Percentiles rank a stretch among this genome's conserved stretches.
Evolutionary conservation across 2,113 vertebrate species (phyloP).

Genomic region (Atrichornis clamosus): DNA sequence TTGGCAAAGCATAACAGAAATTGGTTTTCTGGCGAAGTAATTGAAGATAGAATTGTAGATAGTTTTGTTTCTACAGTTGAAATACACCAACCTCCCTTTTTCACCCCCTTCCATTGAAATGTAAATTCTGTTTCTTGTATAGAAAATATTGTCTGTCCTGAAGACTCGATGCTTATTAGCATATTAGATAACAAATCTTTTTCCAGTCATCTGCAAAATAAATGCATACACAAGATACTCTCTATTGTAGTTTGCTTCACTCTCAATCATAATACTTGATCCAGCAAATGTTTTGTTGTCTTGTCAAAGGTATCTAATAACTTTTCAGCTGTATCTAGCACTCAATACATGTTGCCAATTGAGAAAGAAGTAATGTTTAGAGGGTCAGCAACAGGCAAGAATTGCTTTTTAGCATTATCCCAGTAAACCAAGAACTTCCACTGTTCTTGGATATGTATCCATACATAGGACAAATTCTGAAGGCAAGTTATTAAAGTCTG

Average conservation of each 20-base stretch:
- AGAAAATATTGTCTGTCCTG: background rate
- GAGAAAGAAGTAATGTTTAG: background rate
- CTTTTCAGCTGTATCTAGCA: background rate
- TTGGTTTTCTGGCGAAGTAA: background rate
- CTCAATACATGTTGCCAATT: background rate
- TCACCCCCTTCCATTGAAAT: background rate
- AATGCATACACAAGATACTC: background rate
- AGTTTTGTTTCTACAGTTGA: background rate
- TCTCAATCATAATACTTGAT: background rate
- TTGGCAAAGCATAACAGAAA: background rate
- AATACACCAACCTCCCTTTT: background rate
- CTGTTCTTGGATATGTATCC: background rate
- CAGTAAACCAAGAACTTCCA: background rate
- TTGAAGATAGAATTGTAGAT: background rate
- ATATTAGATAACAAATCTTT: background rate
- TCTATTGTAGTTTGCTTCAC: background rate
- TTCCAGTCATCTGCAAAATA: background rate
- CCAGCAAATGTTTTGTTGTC: background rate
- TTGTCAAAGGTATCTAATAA: background rate
- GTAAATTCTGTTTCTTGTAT: background rate
- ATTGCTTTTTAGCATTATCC: background rate
- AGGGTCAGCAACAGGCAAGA: background rate
- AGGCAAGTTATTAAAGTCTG: background rate
- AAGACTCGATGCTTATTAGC: background rate
- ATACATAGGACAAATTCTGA: background rate